Base-by-base conservation (phyloP, 2,888 invertebrate genomes). In the Dryobotodes eremita region DNA sequence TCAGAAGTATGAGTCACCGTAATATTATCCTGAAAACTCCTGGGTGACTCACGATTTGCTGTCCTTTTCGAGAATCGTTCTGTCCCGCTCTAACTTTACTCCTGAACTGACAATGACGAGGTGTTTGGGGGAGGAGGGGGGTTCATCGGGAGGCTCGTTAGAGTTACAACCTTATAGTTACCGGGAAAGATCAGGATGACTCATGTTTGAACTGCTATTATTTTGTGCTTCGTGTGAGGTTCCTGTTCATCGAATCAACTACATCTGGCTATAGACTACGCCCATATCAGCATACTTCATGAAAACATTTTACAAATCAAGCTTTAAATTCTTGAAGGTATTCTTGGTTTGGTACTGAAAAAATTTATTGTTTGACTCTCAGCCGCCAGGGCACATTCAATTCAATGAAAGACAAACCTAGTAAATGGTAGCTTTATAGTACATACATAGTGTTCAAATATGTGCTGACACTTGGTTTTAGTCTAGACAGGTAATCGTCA, bases 1-100 rank as follows among this genome's bases (percentile, higher is more conserved):
- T 11, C 36, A 50, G 78, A 62, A 84, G n/a, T 59, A 59, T 89
- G 83, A 89, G 26, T 88, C 86, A 86, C 65, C 20, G 36, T 31
- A 23, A 61, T 31, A 10, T 74, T 68, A 65, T 76, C 80, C 86
- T 83, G 77, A 48, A 68, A 73, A 59, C 42, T 86, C 84, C 86
- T 65, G 75, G 31, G 23, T 87, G 87, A 88, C 42, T 87, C 88
- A 87, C 46, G 0, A 48, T 42, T 23, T 31, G 59, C 77, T 23
- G 31, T 87, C 86, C 71, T 69, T 61, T 61, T 71, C 69, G 1
- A 2, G 2, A 4, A 68, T 53, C n/a, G 0, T 26, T 48, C 82
- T 48, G 13, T 86, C 83, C 68, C 68, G 36, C 36, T 85, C 65
- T 64, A 55, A 5, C 62, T 0, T 23, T 26, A 17, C 26, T 66